Conservation (phyloP, 2,888 invertebrate genomes). For the Schrankia costaestrigalis region DNA sequence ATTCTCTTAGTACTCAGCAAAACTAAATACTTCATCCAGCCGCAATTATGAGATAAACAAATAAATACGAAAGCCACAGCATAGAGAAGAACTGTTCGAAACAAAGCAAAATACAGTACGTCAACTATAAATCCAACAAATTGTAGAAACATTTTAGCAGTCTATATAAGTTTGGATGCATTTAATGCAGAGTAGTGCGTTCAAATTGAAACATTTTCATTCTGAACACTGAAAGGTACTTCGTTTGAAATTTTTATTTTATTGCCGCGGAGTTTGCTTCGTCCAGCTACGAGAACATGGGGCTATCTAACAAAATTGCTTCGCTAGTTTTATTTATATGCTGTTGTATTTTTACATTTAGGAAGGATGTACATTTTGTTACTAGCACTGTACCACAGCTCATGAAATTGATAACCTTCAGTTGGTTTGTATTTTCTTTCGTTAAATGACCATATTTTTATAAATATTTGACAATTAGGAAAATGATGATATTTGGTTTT, state of each 20-base stretch:
- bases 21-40: slow-evolving; percentile 21
- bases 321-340: slow-evolving; percentile 14
- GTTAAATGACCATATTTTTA: no score
- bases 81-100: slow-evolving; percentile 13
- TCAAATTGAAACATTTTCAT: slow-evolving; percentile 34
- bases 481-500: no score
- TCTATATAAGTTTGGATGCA: slow-evolving; percentile 27
- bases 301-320: slow-evolving; percentile 26
- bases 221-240: slow-evolving; percentile 26
- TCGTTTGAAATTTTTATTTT: slow-evolving; percentile 32
- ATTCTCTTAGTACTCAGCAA: slow-evolving; percentile 14
- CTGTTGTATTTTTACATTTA: not conserved
- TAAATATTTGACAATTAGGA: no score
- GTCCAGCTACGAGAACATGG: slow-evolving; percentile 4
- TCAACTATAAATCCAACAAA: slow-evolving; percentile 28
- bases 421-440: no score
- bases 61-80: slow-evolving; percentile 26
- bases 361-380: no score
- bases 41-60: slow-evolving; percentile 24
- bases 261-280: slow-evolving; percentile 14
- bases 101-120: slow-evolving; percentile 24
- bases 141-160: slow-evolving; percentile 22
- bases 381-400: no score
- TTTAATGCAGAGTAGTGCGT: slow-evolving; percentile 25
- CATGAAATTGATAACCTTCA: no score